These are phyloP conservation scores for Ophion ellenae DNA, from an alignment of 2,888 invertebrate genomes.

Conservation along the genomic window DNA sequence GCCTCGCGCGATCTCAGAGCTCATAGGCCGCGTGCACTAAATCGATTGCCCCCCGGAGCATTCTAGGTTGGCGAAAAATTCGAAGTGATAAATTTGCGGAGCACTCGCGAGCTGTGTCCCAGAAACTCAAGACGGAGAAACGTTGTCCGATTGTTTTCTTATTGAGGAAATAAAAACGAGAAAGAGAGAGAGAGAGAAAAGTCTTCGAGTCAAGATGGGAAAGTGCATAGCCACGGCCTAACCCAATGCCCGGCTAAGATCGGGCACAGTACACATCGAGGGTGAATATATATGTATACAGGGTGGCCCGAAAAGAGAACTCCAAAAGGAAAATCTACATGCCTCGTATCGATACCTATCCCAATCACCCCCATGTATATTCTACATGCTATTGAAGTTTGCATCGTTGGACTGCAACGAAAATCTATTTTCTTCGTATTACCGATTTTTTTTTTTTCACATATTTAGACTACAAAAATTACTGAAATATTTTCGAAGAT, in stretches of 20 bases:
- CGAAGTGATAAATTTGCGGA: neutral
- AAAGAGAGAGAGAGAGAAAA: neutral
- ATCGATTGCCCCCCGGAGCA: neutral
- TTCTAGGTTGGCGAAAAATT: neutral
- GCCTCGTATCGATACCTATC: no score
- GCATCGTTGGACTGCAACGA: no score
- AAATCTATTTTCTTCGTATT: no score
- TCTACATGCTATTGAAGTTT: no score
- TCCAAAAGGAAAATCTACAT: neutral
- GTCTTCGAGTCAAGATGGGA: conserved; percentile 57
- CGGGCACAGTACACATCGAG: conserved; percentile 52
- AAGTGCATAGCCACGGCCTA: conserved; percentile 61
- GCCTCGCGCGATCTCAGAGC: neutral
- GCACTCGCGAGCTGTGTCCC: conserved; percentile 22
- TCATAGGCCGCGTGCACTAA: neutral
- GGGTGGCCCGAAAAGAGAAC: neutral
- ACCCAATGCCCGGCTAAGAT: conserved; percentile 59
- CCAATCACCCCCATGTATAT: no score
- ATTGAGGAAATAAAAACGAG: neutral
- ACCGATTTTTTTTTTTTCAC: no score
- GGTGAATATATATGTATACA: conserved; percentile 4
- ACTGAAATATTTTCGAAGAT: no score
- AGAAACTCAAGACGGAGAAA: conserved; percentile 9
- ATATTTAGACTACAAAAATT: no score
- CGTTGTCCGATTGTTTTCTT: conserved; percentile 39